Percentiles rank a stretch among this genome's conserved stretches.
phyloP scores from a whole-genome alignment of 2,888 invertebrate genomes.

The Nipponacmea schrenckii region DNA sequence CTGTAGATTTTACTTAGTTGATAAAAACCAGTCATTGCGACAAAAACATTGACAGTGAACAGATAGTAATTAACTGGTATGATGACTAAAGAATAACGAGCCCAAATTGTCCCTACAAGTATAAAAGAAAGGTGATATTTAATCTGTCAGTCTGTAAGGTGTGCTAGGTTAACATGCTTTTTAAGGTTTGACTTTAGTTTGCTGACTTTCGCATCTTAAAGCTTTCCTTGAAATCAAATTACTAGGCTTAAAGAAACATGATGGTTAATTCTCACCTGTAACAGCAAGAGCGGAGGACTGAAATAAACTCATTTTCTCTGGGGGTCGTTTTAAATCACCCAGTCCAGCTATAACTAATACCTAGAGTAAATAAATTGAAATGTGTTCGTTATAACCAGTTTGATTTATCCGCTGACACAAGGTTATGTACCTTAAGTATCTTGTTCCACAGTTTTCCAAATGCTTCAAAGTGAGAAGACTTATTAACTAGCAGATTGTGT shows the following conservation, averaged over 20 bases:
- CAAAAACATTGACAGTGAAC: constrained; percentile 95
- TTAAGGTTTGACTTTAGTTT: too few relatives aligned
- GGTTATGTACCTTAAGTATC: too few relatives aligned
- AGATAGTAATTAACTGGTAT: constrained; percentile 95
- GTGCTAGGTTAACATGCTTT: too few relatives aligned
- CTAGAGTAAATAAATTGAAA: constrained; percentile 36
- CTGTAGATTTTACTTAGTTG: constrained; percentile 79
- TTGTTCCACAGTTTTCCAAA: too few relatives aligned
- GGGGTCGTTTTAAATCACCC: constrained; percentile 87
- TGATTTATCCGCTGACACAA: too few relatives aligned
- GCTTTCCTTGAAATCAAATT: too few relatives aligned
- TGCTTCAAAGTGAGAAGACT: too few relatives aligned
- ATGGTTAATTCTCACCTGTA: constrained; percentile 74
- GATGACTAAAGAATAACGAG: constrained; percentile 94
- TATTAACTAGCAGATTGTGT: too few relatives aligned
- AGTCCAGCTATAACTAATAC: constrained; percentile 53
- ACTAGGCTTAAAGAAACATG: too few relatives aligned
- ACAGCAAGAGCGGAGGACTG: constrained; percentile 86
- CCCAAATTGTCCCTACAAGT: constrained; percentile 82
- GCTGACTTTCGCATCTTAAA: too few relatives aligned
- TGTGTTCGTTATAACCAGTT: background rate
- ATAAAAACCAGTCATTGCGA: constrained; percentile 85
- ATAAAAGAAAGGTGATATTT: background rate
- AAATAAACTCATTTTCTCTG: constrained; percentile 84
- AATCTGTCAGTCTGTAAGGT: too few relatives aligned